These are phyloP conservation scores for Saxicola maurus DNA, from an alignment of 2,797 vertebrate species.

Conservation along the genomic window DNA sequence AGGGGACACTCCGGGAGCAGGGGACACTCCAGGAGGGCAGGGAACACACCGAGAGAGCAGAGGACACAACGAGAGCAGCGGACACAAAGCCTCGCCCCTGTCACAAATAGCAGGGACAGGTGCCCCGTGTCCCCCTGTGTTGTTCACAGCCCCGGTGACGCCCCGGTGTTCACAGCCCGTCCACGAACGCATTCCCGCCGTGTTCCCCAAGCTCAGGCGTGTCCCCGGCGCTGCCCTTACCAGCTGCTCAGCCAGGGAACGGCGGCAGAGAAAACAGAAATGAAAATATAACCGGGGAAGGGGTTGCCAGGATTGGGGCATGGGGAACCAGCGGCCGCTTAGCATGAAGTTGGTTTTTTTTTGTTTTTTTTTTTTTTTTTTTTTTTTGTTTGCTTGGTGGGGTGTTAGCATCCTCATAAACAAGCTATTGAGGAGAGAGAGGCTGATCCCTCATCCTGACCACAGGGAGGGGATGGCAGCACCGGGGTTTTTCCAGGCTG, in stretches of 20 bases:
- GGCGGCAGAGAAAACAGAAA: background rate
- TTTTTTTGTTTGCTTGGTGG: background rate
- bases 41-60: too few species aligned
- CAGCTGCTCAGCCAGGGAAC: background rate
- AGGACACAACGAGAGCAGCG: background rate
- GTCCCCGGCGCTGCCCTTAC: rapidly evolving
- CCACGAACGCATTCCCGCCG: rapidly evolving
- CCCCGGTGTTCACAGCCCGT: rapidly evolving
- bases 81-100: background rate
- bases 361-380: background rate
- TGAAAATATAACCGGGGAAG: background rate
- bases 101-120: background rate
- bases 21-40: too few species aligned
- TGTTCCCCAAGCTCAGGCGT: rapidly evolving
- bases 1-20: too few species aligned
- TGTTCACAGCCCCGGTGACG: rapidly evolving
- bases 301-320: background rate
- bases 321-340: background rate
- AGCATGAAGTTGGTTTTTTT: background rate
- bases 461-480: background rate
- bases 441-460: background rate
- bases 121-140: rapidly evolving
- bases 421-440: background rate
- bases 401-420: background rate
- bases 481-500: background rate